Evolutionary conservation across 2,113 vertebrate genomes (phyloP), one percentile per base, ranked within the genome.

Genomic region (Ptychochromis oligacanthus): DNA sequence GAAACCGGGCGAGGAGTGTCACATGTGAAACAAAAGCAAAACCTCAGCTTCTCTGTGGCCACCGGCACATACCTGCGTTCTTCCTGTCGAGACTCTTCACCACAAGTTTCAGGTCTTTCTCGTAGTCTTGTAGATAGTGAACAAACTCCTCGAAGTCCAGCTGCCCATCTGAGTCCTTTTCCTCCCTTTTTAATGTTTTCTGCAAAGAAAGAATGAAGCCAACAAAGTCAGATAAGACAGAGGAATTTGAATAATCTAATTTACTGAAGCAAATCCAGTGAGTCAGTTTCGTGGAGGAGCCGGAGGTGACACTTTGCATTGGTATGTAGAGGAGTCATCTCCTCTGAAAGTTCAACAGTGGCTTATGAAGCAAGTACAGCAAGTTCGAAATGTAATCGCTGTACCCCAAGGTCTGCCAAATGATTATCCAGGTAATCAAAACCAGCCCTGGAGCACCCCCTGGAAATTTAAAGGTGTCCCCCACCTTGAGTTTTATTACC

Each of bases 141-240:
- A 99, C 97, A 72, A 99, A 99, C 80, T 99, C 97, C 77, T 99
- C 98, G 64, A 99, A 99, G 93, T 98, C 98, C 90, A 99, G 95
- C 88, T 99, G 97, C 18, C 96, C 97, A 13, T 96, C 97, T 0
- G 95, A 89, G 75, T 95, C 95, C 15, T 95, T 96, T 75, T 97
- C 97, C 46, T 97, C 97, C 18, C 95, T 95, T 90, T 97, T 96
- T 6, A 96, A 93, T 4, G 96, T 96, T 98, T 99, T 98, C 98
- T 99, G 93, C 52, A 88, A 80, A 2, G 6, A 12, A 54, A 4
- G 20, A 36, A 11, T 9, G 11, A 43, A 58, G 43, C 0, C 4
- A 77, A 22, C 14, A 5, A 14, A 20, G 40, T 15, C 0, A n/a
- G 24, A 54, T 4, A 4, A 28, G 12, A 38, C 56, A 54, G 22